Evolutionary conservation across 1,140 invertebrate genomes (phyloP).

Genomic region (Leguminivora glycinivorella): DNA sequence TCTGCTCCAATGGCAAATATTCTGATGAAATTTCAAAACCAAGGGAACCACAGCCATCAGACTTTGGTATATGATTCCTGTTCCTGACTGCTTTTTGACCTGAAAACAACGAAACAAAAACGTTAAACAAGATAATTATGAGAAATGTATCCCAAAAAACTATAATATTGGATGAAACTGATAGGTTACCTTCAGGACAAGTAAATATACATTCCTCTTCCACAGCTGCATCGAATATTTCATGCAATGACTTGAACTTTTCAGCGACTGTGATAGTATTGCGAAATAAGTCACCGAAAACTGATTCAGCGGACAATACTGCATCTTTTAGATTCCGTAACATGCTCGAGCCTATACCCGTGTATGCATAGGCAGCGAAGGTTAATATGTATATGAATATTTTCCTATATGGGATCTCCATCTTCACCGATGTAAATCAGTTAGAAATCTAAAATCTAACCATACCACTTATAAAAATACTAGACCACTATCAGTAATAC

Average conservation of each 20-base stretch:
- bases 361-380: conserved; percentile 88
- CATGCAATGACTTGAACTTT: conserved; percentile 87
- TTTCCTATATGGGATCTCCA: conserved; percentile 87
- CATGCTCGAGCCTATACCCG: conserved; percentile 87
- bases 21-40: conserved; percentile 86
- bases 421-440: conserved; percentile 46
- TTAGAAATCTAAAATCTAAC: conserved; percentile 11
- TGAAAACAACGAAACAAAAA: conserved; percentile 67
- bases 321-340: conserved; percentile 87
- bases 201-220: conserved; percentile 89
- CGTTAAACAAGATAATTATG: conserved; percentile 8
- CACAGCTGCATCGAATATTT: conserved; percentile 90
- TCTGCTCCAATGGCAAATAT: conserved; percentile 86
- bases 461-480: background rate
- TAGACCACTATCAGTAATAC: conserved; percentile 33
- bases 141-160: background rate
- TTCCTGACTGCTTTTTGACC: conserved; percentile 84
- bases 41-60: conserved; percentile 91
- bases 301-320: conserved; percentile 86
- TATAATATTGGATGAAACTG: conserved; percentile 20
- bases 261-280: conserved; percentile 88
- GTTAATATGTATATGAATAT: conserved; percentile 86
- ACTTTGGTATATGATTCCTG: conserved; percentile 84
- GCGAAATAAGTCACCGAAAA: conserved; percentile 87
- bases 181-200: conserved; percentile 83